Evolutionary conservation across 1,140 invertebrate genomes (phyloP), one percentile per base, ranked within the genome.

Genomic region (Caerostris darwini): DNA sequence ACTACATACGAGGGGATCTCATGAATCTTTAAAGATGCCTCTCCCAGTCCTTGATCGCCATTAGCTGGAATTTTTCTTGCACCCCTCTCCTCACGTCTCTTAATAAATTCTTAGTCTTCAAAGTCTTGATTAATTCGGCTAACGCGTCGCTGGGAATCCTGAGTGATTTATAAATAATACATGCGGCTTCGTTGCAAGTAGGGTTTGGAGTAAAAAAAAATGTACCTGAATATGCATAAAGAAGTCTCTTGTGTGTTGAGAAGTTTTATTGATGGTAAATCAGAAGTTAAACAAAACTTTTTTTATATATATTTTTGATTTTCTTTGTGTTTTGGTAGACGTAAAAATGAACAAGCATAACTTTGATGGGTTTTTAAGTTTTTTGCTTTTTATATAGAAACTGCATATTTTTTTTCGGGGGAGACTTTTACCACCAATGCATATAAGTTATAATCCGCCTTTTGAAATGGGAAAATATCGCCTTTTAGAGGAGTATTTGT

Each of bases 101-200:
- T 77, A 77, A 77, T 77, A 77, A 77, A 77, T 77, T 77, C 71
- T 50, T 50, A 50, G 71, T 67, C 7, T 19, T 34, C 34, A 34
- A 34, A 50, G 34, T 50, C 8, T 77, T 77, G 71, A 77, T 77
- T 77, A 77, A 77, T 77, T 77, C 71, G 10, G 12, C 50, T 77
- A 77, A 77, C 14, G 71, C 71, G 71, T 77, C 34, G 71, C 34
- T 5, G 71, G 12, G 61, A 64, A 5, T 64, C 61, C 61, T 64
- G 71, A 77, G 71, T 77, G 10, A 77, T 77, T 77, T 77, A 77
- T 77, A 77, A 77, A 77, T 77, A 77, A 77, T 77, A 34, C 71
- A 77, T 77, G 71, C 3, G 34, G 50, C 3, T 50, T 10, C 8
- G 12, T 3, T 12, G 34, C 8, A 3, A 12, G 50, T 10, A 34